Conservation (phyloP, 1,140 invertebrate species). For the Leptonema lineaticorne region DNA sequence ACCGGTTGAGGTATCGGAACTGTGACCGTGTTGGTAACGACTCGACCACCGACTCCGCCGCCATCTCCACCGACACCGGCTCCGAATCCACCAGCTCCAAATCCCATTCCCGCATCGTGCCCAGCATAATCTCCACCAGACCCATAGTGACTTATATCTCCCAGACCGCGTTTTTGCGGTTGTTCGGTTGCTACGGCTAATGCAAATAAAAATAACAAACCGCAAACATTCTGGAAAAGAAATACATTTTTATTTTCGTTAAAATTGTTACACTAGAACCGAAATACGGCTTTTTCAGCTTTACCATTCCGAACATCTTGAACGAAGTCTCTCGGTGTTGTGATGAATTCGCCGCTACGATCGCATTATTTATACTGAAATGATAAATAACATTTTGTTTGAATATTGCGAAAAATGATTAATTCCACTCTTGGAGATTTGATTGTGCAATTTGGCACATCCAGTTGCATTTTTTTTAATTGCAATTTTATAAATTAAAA, state of each 20-base stretch:
- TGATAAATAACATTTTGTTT: too few species aligned
- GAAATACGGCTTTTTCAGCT: too few species aligned
- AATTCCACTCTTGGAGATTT: neutral
- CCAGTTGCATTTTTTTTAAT: neutral
- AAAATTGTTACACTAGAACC: too few species aligned
- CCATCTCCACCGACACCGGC: conserved; percentile 31
- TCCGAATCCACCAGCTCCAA: neutral
- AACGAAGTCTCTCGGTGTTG: too few species aligned
- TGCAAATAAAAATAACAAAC: too few species aligned
- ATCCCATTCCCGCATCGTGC: conserved; percentile 1
- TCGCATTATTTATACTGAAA: too few species aligned
- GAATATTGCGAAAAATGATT: neutral
- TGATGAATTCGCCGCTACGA: too few species aligned
- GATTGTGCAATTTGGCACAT: neutral
- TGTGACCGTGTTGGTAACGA: conserved; percentile 33
- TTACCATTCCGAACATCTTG: too few species aligned
- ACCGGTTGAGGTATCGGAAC: conserved; percentile 51
- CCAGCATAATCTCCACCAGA: neutral
- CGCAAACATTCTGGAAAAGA: too few species aligned
- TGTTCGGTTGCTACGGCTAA: neutral
- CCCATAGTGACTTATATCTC: neutral
- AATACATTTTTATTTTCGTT: too few species aligned
- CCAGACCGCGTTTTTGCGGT: neutral
- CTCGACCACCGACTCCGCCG: conserved; percentile 38
- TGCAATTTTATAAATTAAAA: neutral